These are phyloP conservation scores for Nipponia nippon DNA, from an alignment of 2,113 vertebrate species.

Conservation along the genomic window DNA sequence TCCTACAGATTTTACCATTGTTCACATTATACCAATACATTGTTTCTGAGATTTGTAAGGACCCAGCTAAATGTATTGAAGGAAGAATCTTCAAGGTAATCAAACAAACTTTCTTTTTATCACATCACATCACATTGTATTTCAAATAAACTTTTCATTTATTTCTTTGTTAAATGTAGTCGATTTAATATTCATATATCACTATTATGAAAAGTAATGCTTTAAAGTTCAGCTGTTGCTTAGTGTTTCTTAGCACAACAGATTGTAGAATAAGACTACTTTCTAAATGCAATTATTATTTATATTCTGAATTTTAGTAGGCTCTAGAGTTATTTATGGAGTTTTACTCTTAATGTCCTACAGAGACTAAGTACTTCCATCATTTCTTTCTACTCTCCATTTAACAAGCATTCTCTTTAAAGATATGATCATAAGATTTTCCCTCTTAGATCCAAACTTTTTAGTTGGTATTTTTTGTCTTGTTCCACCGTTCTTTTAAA, in stretches of 20 bases:
- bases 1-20: slow-evolving; percentile 83
- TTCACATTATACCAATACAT: slow-evolving; percentile 85
- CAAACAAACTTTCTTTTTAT: background rate
- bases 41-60: slow-evolving; percentile 82
- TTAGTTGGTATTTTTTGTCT: background rate
- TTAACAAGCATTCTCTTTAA: background rate
- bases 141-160: background rate
- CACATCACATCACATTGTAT: background rate
- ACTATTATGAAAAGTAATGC: background rate
- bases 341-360: background rate
- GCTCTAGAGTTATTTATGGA: background rate
- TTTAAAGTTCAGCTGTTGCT: background rate
- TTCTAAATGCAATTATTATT: background rate
- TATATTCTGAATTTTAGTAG: background rate
- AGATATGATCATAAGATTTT: background rate
- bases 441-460: background rate
- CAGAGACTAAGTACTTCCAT: background rate
- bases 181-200: background rate
- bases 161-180: background rate
- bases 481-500: background rate
- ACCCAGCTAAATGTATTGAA: slow-evolving; percentile 77
- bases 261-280: background rate
- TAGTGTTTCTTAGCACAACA: background rate
- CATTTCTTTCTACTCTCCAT: background rate
- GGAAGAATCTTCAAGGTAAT: slow-evolving; percentile 90